Conservation (phyloP, 2,888 invertebrate genomes). For the Agelastica alni region DNA sequence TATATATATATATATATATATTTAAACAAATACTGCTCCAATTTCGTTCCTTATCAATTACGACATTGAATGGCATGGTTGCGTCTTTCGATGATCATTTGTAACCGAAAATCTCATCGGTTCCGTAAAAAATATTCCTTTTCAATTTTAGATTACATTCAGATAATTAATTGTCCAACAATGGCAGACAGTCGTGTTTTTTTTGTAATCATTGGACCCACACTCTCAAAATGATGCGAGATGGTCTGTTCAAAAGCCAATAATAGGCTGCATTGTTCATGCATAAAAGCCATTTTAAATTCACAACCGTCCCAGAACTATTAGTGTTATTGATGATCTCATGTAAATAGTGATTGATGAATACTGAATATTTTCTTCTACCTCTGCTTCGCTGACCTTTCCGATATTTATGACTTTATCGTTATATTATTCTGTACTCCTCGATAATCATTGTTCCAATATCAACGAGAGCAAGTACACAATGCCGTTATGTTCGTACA, state of each 20-base stretch:
- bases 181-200: slow-evolving; percentile 41
- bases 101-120: background rate
- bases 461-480: too few species aligned
- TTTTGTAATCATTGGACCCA: slow-evolving; percentile 39
- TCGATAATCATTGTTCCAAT: too few species aligned
- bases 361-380: slow-evolving; percentile 27
- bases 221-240: slow-evolving; percentile 34
- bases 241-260: slow-evolving; percentile 33
- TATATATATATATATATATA: too few species aligned
- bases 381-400: slow-evolving; percentile 8
- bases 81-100: background rate
- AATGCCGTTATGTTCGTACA: too few species aligned
- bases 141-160: slow-evolving; percentile 47
- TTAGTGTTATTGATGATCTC: slow-evolving; percentile 57
- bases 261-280: slow-evolving; percentile 55
- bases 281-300: slow-evolving; percentile 55
- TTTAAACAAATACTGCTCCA: too few species aligned
- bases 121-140: slow-evolving; percentile 30
- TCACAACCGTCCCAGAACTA: slow-evolving; percentile 50
- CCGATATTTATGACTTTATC: slow-evolving; percentile 3
- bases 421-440: too few species aligned
- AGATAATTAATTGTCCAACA: slow-evolving; percentile 48
- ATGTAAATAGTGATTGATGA: slow-evolving; percentile 55
- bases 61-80: too few species aligned
- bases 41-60: too few species aligned